These are phyloP conservation scores for Pristionchus fissidentatus DNA, from an alignment of 2,888 invertebrate species.

Conservation along the genomic window DNA sequence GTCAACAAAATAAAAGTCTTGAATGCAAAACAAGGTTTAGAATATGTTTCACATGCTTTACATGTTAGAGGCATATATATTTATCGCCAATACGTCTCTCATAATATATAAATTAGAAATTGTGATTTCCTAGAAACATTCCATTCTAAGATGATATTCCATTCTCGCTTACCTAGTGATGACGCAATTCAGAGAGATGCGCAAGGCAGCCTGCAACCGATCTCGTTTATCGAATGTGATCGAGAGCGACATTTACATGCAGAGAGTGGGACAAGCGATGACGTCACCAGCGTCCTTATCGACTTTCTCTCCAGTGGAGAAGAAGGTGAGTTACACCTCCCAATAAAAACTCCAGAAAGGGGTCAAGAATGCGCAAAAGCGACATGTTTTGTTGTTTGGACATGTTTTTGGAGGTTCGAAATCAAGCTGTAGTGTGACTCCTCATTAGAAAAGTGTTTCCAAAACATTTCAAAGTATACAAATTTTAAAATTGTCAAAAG, in stretches of 20 bases:
- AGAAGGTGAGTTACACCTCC: constrained; percentile 59
- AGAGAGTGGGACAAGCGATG: constrained; percentile 51
- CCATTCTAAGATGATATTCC: not conserved
- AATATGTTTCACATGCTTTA: too few relatives aligned
- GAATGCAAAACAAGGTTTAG: not conserved
- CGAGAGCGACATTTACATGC: constrained; percentile 64
- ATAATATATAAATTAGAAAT: too few relatives aligned
- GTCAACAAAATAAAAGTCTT: not conserved
- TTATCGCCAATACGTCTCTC: too few relatives aligned
- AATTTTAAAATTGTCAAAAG: too few relatives aligned
- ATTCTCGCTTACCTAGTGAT: not conserved
- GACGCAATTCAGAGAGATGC: constrained; percentile 66
- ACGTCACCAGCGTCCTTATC: constrained; percentile 57
- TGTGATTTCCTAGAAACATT: not conserved
- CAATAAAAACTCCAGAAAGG: too few relatives aligned
- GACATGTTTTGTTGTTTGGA: too few relatives aligned
- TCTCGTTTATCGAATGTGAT: constrained; percentile 73
- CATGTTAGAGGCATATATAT: too few relatives aligned
- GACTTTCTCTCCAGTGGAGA: constrained; percentile 64
- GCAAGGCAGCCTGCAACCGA: constrained; percentile 71
- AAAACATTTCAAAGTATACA: not conserved
- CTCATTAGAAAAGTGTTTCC: not conserved
- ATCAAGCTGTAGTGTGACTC: not conserved
- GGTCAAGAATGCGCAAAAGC: too few relatives aligned
- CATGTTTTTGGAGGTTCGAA: too few relatives aligned